Evolutionary conservation across 1,140 invertebrate genomes (phyloP).

Genomic region (Gyrodactylus bullatarudis): DNA sequence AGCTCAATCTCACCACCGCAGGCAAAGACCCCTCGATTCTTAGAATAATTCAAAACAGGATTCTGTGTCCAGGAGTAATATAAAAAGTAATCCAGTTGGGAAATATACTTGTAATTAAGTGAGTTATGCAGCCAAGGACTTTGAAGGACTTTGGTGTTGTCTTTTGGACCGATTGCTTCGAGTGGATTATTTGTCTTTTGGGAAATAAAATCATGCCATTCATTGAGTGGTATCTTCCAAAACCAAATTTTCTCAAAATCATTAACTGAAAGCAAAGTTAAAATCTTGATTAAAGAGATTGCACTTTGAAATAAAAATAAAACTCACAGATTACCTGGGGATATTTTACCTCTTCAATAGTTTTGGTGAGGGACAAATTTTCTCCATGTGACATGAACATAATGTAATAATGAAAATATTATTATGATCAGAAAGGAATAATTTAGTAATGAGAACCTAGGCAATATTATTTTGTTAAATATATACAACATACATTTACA

Average conservation of each 20-base stretch:
- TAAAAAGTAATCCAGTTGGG: neutral
- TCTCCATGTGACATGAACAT: no score
- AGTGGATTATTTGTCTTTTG: neutral
- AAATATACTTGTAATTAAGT: neutral
- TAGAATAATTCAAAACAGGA: neutral
- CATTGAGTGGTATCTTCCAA: neutral
- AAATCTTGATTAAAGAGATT: no score
- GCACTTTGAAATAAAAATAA: no score
- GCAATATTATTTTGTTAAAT: no score
- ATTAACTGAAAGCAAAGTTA: no score
- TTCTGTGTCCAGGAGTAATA: neutral
- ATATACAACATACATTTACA: no score
- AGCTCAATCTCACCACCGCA: neutral
- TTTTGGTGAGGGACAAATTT: no score
- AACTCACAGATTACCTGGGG: neutral
- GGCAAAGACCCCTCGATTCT: neutral
- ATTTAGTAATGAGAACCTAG: no score
- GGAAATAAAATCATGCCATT: neutral
- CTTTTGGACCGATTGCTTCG: neutral
- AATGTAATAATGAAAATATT: no score
- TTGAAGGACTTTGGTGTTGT: neutral
- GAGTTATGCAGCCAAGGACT: neutral
- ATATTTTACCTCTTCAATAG: neutral
- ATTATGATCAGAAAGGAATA: no score
- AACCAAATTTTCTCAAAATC: neutral